Conservation (phyloP, 1,140 invertebrate genomes). For the Tetramorium simillimum region DNA sequence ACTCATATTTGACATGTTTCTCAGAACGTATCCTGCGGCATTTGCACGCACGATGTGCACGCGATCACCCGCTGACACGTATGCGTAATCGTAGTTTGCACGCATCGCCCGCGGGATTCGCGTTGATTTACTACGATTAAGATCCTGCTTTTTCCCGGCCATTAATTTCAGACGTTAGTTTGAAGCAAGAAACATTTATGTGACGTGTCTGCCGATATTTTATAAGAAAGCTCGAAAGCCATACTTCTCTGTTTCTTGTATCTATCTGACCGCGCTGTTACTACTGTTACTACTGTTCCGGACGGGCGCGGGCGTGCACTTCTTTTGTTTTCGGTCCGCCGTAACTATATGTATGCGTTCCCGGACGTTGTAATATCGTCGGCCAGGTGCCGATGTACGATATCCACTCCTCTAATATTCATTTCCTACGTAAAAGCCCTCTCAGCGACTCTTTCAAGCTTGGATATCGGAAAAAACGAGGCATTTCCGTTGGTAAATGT, state of each 20-base stretch:
- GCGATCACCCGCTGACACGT: conserved; percentile 28
- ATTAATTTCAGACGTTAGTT: neutral
- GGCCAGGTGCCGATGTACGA: conserved; percentile 59
- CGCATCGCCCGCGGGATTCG: neutral
- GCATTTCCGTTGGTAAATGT: conserved; percentile 76
- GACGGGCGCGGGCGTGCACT: neutral
- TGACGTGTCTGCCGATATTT: neutral
- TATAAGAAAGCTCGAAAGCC: no score
- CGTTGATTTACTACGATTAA: neutral
- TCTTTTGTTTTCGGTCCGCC: conserved; percentile 28
- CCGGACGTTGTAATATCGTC: conserved; percentile 62
- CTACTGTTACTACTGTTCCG: conserved; percentile 25
- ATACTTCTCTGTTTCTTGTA: neutral
- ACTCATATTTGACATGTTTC: conserved; percentile 64
- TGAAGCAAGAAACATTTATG: neutral
- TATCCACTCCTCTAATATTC: conserved; percentile 70
- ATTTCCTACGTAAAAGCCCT: conserved; percentile 73
- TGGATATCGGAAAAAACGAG: conserved; percentile 74
- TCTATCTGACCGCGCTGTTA: neutral
- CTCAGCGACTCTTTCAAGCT: conserved; percentile 71
- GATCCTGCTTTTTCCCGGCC: neutral
- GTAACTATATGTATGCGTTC: conserved; percentile 27
- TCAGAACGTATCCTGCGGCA: conserved; percentile 48
- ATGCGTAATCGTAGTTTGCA: neutral
- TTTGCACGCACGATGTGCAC: conserved; percentile 50